A percentile compares a stretch with the other conserved stretches of the same genome.
These are phyloP conservation scores for Bostrychus sinensis DNA, from an alignment of 2,113 vertebrate species.

Conservation along the genomic window DNA sequence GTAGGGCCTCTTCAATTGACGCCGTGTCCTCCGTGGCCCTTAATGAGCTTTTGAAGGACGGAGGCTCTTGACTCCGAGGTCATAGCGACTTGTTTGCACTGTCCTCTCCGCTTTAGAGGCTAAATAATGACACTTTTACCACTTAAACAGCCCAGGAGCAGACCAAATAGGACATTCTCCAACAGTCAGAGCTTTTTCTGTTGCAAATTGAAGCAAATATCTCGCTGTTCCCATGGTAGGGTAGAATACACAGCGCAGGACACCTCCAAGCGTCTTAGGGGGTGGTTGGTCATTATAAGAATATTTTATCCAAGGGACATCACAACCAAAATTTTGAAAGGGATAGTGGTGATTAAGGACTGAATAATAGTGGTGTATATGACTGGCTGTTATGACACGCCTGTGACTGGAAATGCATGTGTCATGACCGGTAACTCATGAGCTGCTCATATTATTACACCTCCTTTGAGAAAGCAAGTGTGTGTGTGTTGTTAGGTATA, in stretches of 20 bases:
- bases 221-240: slow-evolving; percentile 78
- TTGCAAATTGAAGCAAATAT: slow-evolving; percentile 86
- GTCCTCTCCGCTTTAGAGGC: slow-evolving; percentile 82
- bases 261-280: neutral
- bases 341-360: neutral
- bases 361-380: neutral
- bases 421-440: neutral
- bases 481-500: slow-evolving; percentile 2
- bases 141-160: slow-evolving; percentile 90
- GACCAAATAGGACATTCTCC: slow-evolving; percentile 88
- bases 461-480: neutral
- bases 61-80: slow-evolving; percentile 85
- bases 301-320: neutral
- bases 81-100: slow-evolving; percentile 89
- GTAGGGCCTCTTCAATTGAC: slow-evolving; percentile 74
- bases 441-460: neutral
- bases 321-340: slow-evolving; percentile 1
- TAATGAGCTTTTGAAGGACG: slow-evolving; percentile 89
- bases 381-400: neutral
- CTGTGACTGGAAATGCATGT: slow-evolving; percentile 2
- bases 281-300: slow-evolving; percentile 1
- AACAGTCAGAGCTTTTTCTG: slow-evolving; percentile 84
- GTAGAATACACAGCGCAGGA: slow-evolving; percentile 57
- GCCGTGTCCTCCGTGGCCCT: slow-evolving; percentile 80
- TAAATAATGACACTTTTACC: slow-evolving; percentile 96